phyloP scores from a whole-genome alignment of 2,797 vertebrate species.

The Pseudochirops cupreus region DNA sequence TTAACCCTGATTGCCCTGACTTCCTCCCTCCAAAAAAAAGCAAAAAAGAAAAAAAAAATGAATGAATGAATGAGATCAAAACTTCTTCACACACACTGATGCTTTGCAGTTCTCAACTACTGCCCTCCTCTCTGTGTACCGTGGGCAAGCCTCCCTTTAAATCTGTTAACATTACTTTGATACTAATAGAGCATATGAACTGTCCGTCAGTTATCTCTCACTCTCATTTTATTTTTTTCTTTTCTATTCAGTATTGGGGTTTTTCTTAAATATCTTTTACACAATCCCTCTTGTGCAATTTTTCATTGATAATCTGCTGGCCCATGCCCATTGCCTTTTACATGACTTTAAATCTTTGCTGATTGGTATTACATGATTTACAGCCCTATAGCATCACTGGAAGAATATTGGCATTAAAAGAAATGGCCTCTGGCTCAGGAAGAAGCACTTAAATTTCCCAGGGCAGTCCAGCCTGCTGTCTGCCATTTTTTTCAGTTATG shows the following conservation, averaged over 20 bases:
- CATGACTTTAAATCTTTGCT: not conserved
- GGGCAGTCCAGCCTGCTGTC: not conserved
- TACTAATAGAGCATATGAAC: too few relatives aligned
- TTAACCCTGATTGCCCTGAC: too few relatives aligned
- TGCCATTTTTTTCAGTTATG: not conserved
- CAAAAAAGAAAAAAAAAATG: too few relatives aligned
- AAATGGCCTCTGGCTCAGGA: not conserved
- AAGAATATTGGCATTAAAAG: not conserved
- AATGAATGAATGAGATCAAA: not conserved
- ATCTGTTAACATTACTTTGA: too few relatives aligned
- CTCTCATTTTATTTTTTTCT: not conserved
- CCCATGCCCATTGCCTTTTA: not conserved
- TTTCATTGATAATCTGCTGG: not conserved
- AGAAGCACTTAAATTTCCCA: not conserved
- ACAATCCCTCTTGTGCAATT: not conserved
- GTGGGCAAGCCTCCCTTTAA: too few relatives aligned
- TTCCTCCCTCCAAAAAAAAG: too few relatives aligned
- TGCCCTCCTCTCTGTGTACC: too few relatives aligned
- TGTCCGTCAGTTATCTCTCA: not conserved
- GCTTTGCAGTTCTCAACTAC: not conserved
- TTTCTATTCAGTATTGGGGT: not conserved
- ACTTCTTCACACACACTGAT: too few relatives aligned
- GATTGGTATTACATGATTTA: not conserved
- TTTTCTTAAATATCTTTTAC: too few relatives aligned
- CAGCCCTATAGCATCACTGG: too few relatives aligned